These are phyloP conservation scores for Formica selysi DNA, from an alignment of 1,140 invertebrate species.

Conservation along the genomic window DNA sequence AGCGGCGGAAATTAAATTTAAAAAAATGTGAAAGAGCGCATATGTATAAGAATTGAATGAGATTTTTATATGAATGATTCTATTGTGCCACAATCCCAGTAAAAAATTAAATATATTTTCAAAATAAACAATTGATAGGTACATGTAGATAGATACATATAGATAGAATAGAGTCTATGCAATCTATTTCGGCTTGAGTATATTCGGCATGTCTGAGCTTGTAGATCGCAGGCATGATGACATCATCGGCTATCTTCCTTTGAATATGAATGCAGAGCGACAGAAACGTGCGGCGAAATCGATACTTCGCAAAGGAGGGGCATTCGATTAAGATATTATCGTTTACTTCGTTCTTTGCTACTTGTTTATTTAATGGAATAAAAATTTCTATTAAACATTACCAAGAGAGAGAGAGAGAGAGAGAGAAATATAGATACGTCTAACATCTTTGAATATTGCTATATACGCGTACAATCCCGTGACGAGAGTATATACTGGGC, in stretches of 20 bases:
- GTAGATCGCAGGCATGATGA: conserved; percentile 40
- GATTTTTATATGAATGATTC: too few species aligned
- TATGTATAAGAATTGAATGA: too few species aligned
- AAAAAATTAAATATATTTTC: background rate
- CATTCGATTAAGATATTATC: background rate
- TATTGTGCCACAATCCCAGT: too few species aligned
- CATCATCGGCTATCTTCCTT: conserved; percentile 43
- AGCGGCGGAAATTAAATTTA: too few species aligned
- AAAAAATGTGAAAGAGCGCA: too few species aligned
- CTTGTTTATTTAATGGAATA: background rate
- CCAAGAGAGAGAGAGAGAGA: background rate
- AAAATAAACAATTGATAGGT: background rate
- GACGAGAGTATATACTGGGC: conserved; percentile 60
- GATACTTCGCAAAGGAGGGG: conserved; percentile 18
- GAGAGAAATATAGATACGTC: background rate
- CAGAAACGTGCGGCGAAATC: conserved; percentile 36
- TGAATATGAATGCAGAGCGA: conserved; percentile 41
- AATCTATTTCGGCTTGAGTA: conserved; percentile 12
- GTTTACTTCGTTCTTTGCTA: background rate
- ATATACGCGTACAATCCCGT: conserved; percentile 17
- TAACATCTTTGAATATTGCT: conserved; percentile 21
- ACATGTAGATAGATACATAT: background rate
- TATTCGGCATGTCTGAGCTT: conserved; percentile 9
- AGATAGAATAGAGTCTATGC: background rate
- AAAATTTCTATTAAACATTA: background rate